Base-by-base conservation (phyloP, 2,888 invertebrate genomes). In the Drepanosiphum platanoidis region DNA sequence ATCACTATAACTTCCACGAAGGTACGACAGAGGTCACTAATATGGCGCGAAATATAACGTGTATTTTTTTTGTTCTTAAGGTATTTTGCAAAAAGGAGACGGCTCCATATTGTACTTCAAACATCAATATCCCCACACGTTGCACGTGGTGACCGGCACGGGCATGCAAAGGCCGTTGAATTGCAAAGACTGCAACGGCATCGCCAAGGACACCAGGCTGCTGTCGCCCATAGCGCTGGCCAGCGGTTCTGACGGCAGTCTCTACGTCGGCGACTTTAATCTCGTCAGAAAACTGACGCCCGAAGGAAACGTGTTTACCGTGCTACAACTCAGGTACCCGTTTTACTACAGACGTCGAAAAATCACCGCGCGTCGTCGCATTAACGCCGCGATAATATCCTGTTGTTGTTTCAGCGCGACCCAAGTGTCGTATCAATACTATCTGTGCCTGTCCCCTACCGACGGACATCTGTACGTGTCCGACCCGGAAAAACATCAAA, bases 1-100 rank as follows among this genome's bases (percentile, higher is more conserved):
- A 99, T 90, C 97, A 97, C 90, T 98, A 98, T 90, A 99, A 99
- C 90, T 97, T 97, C 92, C 96, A 98, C 89, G 98, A 99, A 91
- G 98, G 93, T 90, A 88, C 87, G 68, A 34, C 5, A 52, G 18
- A 22, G 52, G 3, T 46, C 18, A 18, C 15, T 15, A 46, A 15
- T 42, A 13, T 42, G 42, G 3, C 46, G 15, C 46, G 46, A 15
- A 46, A 9, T 11, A 46, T 9, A 46, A 46, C 46, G 15, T 9
- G 15, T 46, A 46, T n/a, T 22, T 2, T n/a, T n/a, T 36, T 46
- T 42, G 1, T 22, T 39, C 86, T 86, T 78, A 88, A 92, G 92
- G 97, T 34, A 98, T 99, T 87, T 91, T 99, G 71, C 98, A 99
- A 90, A 98, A 98, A 90, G 99, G 99, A 64, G 97, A 98, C 89